Evolutionary conservation across 1,140 invertebrate species (phyloP).

Genomic region (Diprion similis): DNA sequence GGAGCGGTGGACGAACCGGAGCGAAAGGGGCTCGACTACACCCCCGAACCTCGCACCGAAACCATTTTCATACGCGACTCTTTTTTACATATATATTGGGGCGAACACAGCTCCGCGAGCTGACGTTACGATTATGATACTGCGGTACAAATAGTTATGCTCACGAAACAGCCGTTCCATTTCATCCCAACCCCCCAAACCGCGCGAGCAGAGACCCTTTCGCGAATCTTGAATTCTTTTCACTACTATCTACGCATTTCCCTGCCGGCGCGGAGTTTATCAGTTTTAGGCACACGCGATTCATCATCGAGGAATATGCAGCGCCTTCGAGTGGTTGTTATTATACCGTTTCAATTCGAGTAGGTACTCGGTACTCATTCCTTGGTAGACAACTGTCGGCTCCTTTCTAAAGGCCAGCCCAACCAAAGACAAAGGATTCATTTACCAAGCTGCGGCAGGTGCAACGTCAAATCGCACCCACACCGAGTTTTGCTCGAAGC

Average conservation of each 20-base stretch:
- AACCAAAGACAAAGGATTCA: slow-evolving; percentile 43
- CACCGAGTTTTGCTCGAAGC: slow-evolving; percentile 30
- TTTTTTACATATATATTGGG: slow-evolving; percentile 18
- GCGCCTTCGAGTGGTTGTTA: too few relatives aligned
- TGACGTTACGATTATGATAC: slow-evolving; percentile 56
- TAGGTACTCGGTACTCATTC: too few relatives aligned
- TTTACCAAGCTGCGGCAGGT: slow-evolving; percentile 41
- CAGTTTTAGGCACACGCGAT: too few relatives aligned
- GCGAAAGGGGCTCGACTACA: background rate
- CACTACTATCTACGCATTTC: too few relatives aligned
- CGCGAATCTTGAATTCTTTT: background rate
- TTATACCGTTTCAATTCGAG: too few relatives aligned
- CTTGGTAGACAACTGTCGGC: too few relatives aligned
- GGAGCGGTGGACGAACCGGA: slow-evolving; percentile 8
- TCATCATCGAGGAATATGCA: too few relatives aligned
- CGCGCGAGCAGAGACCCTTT: background rate
- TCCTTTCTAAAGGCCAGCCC: slow-evolving; percentile 21
- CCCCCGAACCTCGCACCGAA: slow-evolving; percentile 14
- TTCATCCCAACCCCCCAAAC: background rate
- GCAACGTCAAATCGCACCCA: slow-evolving; percentile 30
- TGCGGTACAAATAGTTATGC: slow-evolving; percentile 56
- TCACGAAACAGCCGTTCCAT: slow-evolving; percentile 40
- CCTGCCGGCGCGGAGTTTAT: too few relatives aligned
- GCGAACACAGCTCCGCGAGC: slow-evolving; percentile 17
- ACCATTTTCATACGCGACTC: slow-evolving; percentile 8